Base-by-base conservation (phyloP, 2,888 invertebrate genomes). In the Branchipolynoe longqiensis region DNA sequence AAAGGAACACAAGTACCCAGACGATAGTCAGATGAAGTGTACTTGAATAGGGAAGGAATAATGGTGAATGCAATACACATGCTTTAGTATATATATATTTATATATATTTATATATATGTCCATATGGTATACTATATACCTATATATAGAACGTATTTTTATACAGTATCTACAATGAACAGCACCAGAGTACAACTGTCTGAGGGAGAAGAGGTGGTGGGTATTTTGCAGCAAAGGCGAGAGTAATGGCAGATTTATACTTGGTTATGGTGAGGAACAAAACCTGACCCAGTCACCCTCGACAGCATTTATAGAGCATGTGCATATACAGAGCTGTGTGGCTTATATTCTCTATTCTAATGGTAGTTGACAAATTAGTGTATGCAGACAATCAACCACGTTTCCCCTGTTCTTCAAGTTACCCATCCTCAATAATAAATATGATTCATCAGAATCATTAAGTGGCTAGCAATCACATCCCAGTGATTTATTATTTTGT, bases 31-130 rank as follows among this genome's bases (percentile, higher is more conserved):
- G 69, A 69, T 69, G 69, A 69, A 69, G 38, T 69, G 69, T 69
- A 69, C 69, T 69, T 69, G 69, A 69, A 69, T 69, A 69, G 69
- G 38, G 69, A 69, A 69, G 69, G 69, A 69, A 69, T 69, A 69
- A 69, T 69, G 69, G 69, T 69, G 69, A 69, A 69, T 69, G 69
- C 38, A 69, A 69, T 69, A 69, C 69, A 69, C 69, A 69, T 69
- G 69, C 69, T 36, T 69, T 69, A 69, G 33, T 69, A 69, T 38
- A 69, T 69, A 69, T 69, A 69, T 69, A 69, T 58, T n/a, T 25
- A 48, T 48, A 48, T 48, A 48, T 62, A n/a, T n/a, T n/a, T n/a
- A n/a, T n/a, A n/a, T n/a, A n/a, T n/a, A n/a, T n/a, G n/a, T n/a
- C n/a, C n/a, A n/a, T n/a, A n/a, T n/a, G n/a, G n/a, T n/a, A 62